Base-by-base conservation (phyloP, 2,797 vertebrate species). In the Parauchenoglanis punctatus region DNA sequence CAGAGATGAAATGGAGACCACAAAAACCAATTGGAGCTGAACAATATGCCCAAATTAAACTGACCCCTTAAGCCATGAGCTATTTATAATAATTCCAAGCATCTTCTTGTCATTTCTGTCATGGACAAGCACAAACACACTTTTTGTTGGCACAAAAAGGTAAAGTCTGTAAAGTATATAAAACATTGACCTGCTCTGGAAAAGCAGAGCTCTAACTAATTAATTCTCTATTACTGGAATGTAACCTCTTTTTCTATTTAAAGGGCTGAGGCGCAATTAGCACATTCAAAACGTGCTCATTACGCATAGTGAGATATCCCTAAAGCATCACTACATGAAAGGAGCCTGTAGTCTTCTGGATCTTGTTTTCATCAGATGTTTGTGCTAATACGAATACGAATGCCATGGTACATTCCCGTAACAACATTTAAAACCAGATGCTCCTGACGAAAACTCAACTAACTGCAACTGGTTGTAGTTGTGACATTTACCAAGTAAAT, bases 221-320 rank as follows among this genome's bases (percentile, higher is more conserved):
- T 96, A 94, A 92, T 90, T 85, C 89, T 94, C 92, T 94, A 96
- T 95, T 95, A 95, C 94, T 93, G 93, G 94, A 96, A 93, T 92
- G 92, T 94, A 95, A 95, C 95, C 95, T 95, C 93, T 92, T 96
- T 91, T 96, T 96, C 95, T 94, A 95, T 94, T 95, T 94, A 44
- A 85, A 94, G 94, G 89, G 92, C 92, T 88, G 83, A 83, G 67
- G 87, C 54, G 84, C 84, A 87, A 87, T 88, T 88, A 88, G 70
- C 58, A 84, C 73, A 85, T 86, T 84, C 7, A 17, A 77, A 82
- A 68, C 63, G 82, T 77, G 68, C 82, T 88, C 83, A 68, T 83
- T 83, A 67, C 12, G 49, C 77, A 63, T 67, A 8, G 40, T 23
- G 52, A 82, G 49, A 58, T 85, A 68, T 58, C 65, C 52, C 58